Base-by-base conservation (phyloP, 2,888 invertebrate species). In the Smittia sp. region DNA sequence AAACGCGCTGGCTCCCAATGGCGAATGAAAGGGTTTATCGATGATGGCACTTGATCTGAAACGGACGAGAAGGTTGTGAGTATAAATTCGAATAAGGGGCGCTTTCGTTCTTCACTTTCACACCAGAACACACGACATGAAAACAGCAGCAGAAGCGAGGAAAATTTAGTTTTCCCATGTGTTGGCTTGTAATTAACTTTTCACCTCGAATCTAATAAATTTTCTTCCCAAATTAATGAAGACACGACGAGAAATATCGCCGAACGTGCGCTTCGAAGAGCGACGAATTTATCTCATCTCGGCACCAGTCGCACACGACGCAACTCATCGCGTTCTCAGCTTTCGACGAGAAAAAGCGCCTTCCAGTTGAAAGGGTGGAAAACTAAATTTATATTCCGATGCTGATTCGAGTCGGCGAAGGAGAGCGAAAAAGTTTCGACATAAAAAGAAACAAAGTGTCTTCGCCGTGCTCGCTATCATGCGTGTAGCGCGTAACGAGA, bases 1-100 rank as follows among this genome's bases (percentile, higher is more conserved):
- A 91, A 93, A 80, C 85, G 85, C 77, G 91, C 89, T 75, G 90
- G 88, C 83, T 93, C 92, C 87, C 89, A 93, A 83, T 92, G 89
- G 75, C 87, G 86, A 80, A 93, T 90, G 84, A 90, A 91, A 76
- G 91, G 90, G 79, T 89, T 89, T 80, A 92, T 77, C 75, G 78
- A 80, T 76, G 79, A 78, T 76, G 80, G 84, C 76, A 85, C 83
- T 78, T 89, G 83, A 81, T 89, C 90, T 90, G 22, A 58, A 22
- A 58, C 22, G 7, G 18, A 58, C 18, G 18, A 22, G 11, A 18
- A 20, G 18, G 7, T 7, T 20, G n/a, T 20, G 18, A 52, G 11
- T 41, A 25, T 27, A 25, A 39, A 41, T 67, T 32, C 1, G 32
- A 63, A 1, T 15, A 65, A 27, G n/a, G 7, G 18, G 3, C 22